Evolutionary conservation across 2,113 vertebrate genomes (phyloP).

Genomic region (Saccopteryx leptura): DNA sequence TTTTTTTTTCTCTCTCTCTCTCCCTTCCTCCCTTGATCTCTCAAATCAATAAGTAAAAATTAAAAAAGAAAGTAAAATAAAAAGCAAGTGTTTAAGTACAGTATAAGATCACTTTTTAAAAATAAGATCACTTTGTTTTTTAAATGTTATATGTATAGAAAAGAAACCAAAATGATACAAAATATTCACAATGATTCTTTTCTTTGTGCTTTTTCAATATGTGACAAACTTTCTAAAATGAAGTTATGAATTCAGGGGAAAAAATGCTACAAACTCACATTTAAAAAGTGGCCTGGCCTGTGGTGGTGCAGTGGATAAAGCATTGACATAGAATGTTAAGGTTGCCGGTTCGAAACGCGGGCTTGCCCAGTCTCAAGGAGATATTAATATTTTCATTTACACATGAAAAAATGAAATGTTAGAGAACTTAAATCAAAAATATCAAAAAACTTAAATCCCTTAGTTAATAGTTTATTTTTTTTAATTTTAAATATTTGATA

Average conservation of each 20-base stretch:
- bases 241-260: background rate
- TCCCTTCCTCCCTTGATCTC: too few relatives aligned
- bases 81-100: too few relatives aligned
- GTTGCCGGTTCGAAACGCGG: too few relatives aligned
- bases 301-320: too few relatives aligned
- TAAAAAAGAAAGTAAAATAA: too few relatives aligned
- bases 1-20: too few relatives aligned
- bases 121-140: conserved; percentile 7
- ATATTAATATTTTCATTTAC: background rate
- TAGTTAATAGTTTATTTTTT: background rate
- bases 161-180: background rate
- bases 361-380: background rate
- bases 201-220: background rate
- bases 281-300: too few relatives aligned
- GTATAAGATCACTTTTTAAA: too few relatives aligned
- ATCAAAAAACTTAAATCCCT: background rate
- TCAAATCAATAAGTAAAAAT: too few relatives aligned
- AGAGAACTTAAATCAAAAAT: background rate
- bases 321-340: too few relatives aligned
- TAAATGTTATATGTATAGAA: background rate
- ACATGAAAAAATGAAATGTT: background rate
- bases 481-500: background rate
- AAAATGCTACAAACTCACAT: background rate
- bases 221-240: conserved; percentile 13
- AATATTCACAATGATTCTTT: conserved; percentile 30